Evolutionary conservation across 2,113 vertebrate species (phyloP), one percentile per base, ranked within the genome.

Genomic region (Embiotoca jacksoni): DNA sequence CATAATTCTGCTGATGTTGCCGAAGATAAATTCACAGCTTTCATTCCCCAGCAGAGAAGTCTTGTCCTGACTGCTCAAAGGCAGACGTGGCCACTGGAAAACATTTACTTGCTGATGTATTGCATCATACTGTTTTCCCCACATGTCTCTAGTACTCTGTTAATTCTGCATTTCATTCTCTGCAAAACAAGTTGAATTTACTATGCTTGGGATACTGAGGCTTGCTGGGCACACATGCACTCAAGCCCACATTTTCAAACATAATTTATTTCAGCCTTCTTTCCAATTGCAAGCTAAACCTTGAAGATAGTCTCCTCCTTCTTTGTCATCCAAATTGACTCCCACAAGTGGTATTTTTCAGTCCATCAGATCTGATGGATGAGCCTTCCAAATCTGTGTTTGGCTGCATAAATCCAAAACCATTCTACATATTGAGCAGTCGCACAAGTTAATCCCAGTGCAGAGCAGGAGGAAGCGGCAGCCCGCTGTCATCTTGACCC

Each of bases 1-100:
- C 61, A 86, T 69, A 31, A 33, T 13, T 56, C 67, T 59, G 41
- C 41, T 33, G 44, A 68, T 52, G 54, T n/a, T 44, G 30, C 49
- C 1, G 3, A 23, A 9, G 67, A 64, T 53, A 16, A 56, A 69
- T 47, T 23, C 10, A 30, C 2, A 6, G n/a, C 65, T 60, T 64
- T 69, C n/a, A 46, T 9, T 71, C 32, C 54, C 33, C 1, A 10
- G 16, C 13, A 13, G 37, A 9, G 16, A 54, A 9, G 11, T 35
- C 9, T 46, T 36, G 35, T 47, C 16, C 56, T 7, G 13, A 16
- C 32, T 52, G 2, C 23, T 70, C 23, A 1, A 35, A 15, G 62
- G 62, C n/a, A 15, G 14, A 14, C 13, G 2, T 23, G 31, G 53
- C 41, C 7, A 11, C 2, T 46, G 31, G 32, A 0, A 60, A 10